Conservation (phyloP, 2,113 vertebrate genomes). For the Calidris pugnax region DNA sequence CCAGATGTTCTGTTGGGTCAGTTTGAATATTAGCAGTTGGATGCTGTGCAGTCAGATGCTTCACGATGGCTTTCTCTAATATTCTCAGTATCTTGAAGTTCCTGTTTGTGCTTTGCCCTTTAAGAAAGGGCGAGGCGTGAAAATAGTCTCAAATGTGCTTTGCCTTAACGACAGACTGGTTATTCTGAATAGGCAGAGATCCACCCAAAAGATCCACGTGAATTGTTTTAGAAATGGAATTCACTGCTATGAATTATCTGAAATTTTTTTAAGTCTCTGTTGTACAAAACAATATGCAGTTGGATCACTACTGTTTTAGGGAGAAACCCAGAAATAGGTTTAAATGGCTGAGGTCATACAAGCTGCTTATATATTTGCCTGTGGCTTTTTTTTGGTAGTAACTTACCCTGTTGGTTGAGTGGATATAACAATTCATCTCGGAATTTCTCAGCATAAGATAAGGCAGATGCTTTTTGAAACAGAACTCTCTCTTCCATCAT, state of each 20-base stretch:
- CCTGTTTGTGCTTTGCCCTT: neutral
- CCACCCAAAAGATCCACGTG: neutral
- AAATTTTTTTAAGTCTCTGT: neutral
- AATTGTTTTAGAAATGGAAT: neutral
- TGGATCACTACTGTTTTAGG: neutral
- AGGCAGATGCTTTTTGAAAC: neutral
- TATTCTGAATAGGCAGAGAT: neutral
- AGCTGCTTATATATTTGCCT: neutral
- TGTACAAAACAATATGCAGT: neutral
- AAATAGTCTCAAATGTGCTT: neutral
- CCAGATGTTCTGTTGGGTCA: neutral
- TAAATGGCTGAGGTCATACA: neutral
- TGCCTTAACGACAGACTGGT: neutral
- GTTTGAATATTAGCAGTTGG: neutral
- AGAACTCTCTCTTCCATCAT: neutral
- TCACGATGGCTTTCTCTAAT: neutral
- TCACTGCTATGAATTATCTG: neutral
- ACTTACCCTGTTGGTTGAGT: neutral
- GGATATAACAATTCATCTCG: neutral
- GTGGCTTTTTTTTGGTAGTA: neutral
- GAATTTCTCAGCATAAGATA: neutral
- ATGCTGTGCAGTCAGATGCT: neutral
- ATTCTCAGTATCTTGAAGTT: neutral
- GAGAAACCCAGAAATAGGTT: neutral
- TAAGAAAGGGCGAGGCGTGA: neutral